Conservation (phyloP, 2,797 vertebrate genomes). For the Denticeps clupeoides region DNA sequence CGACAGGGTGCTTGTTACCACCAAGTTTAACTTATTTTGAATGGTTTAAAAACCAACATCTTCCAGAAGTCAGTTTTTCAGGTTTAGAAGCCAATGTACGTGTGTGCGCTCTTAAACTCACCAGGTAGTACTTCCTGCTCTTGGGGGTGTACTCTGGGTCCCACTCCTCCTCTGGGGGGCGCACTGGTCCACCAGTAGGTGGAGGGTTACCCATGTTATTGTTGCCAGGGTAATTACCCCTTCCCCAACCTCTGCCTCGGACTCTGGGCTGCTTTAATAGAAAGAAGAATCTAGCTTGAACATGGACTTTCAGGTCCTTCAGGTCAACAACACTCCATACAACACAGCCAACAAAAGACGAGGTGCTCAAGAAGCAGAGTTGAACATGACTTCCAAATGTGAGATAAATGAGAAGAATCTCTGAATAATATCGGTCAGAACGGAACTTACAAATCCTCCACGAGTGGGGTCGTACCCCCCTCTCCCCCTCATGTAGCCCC, state of each 20-base stretch:
- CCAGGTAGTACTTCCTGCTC: slow-evolving; percentile 98
- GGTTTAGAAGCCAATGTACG: too few relatives aligned
- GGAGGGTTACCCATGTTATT: slow-evolving; percentile 76
- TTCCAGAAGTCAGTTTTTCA: too few relatives aligned
- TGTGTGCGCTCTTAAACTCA: slow-evolving; percentile 61
- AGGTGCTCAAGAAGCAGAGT: neutral
- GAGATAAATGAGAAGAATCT: neutral
- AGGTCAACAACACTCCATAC: too few relatives aligned
- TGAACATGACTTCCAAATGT: neutral
- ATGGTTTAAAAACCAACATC: too few relatives aligned
- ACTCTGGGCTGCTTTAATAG: slow-evolving; percentile 72
- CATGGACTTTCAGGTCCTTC: too few relatives aligned
- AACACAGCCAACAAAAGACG: neutral
- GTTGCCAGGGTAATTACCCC: slow-evolving; percentile 81
- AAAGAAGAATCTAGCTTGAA: slow-evolving; percentile 15
- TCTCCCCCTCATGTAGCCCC: slow-evolving; percentile 56
- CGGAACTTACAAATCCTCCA: slow-evolving; percentile 80
- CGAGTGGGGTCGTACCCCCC: slow-evolving; percentile 60
- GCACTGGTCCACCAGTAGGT: slow-evolving; percentile 65
- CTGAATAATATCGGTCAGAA: too few relatives aligned
- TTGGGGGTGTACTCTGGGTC: slow-evolving; percentile 96
- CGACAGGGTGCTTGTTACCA: too few relatives aligned
- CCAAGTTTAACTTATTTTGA: too few relatives aligned
- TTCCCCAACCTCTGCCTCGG: slow-evolving; percentile 88
- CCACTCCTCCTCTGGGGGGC: slow-evolving; percentile 89